These are phyloP conservation scores for Geotrupes spiniger DNA, from an alignment of 2,888 invertebrate species.

Conservation along the genomic window DNA sequence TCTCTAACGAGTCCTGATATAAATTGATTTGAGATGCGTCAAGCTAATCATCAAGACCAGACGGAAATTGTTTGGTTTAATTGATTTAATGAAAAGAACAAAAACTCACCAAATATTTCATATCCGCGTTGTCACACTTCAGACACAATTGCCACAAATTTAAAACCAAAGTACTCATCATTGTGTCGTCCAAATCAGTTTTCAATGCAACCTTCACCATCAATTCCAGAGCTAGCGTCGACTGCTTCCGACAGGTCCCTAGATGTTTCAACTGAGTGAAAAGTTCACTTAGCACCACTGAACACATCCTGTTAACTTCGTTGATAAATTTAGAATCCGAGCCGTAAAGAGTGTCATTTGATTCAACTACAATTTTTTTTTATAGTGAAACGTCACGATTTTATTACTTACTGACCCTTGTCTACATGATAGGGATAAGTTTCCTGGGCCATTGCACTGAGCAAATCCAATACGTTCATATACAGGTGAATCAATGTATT, in stretches of 20 bases:
- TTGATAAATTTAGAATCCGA: slow-evolving; percentile 81
- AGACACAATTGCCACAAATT: slow-evolving; percentile 82
- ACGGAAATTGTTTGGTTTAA: no score
- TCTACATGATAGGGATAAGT: slow-evolving; percentile 83
- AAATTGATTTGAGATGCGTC: no score
- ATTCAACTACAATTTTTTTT: slow-evolving; percentile 65
- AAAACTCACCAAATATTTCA: slow-evolving; percentile 43
- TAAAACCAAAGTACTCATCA: slow-evolving; percentile 65
- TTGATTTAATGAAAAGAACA: no score
- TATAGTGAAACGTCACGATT: neutral
- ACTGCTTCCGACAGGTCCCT: slow-evolving; percentile 63
- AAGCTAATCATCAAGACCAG: no score
- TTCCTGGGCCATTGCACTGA: slow-evolving; percentile 78
- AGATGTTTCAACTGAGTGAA: slow-evolving; percentile 65
- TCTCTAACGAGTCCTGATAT: neutral
- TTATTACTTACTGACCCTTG: slow-evolving; percentile 58
- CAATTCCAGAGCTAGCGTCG: slow-evolving; percentile 70
- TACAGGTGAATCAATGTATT: slow-evolving; percentile 68
- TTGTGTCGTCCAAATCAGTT: slow-evolving; percentile 60
- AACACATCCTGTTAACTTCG: slow-evolving; percentile 75
- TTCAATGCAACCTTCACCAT: slow-evolving; percentile 66
- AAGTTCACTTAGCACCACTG: slow-evolving; percentile 74
- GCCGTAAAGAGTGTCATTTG: slow-evolving; percentile 90
- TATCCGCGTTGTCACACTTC: slow-evolving; percentile 54
- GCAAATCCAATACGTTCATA: slow-evolving; percentile 72